Evolutionary conservation across 1,140 invertebrate species (phyloP).

Genomic region (Cydia pomonella): DNA sequence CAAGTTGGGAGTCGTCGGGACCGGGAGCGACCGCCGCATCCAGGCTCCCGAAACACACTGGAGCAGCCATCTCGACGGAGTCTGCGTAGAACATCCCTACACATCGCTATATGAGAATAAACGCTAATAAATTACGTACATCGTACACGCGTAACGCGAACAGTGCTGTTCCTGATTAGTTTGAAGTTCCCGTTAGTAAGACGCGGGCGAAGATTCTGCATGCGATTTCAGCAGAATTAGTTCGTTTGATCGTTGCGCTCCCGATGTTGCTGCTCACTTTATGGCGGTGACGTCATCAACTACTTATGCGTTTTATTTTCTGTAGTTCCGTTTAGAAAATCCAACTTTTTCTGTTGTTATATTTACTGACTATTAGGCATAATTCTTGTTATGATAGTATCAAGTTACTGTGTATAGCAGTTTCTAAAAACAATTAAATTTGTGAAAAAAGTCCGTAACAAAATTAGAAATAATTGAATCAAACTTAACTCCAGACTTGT

Average conservation of each 20-base stretch:
- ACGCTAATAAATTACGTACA: conserved; percentile 78
- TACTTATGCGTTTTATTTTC: not conserved
- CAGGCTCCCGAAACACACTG: conserved; percentile 70
- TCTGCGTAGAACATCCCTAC: conserved; percentile 79
- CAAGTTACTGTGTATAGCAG: not conserved
- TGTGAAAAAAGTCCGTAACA: too few relatives aligned
- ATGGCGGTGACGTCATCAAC: not conserved
- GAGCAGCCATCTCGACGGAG: conserved; percentile 74
- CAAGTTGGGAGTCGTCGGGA: conserved; percentile 37
- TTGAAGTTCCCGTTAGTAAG: conserved; percentile 73
- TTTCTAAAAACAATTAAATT: too few relatives aligned
- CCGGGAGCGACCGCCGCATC: conserved; percentile 63
- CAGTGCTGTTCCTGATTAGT: conserved; percentile 73
- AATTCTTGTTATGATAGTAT: too few relatives aligned
- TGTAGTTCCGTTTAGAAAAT: not conserved
- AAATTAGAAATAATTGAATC: too few relatives aligned
- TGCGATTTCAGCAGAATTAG: conserved; percentile 27
- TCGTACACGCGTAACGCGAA: conserved; percentile 70
- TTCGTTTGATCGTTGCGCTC: conserved; percentile 2
- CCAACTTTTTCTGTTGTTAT: not conserved
- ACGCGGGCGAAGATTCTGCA: conserved; percentile 27
- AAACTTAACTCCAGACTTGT: too few relatives aligned
- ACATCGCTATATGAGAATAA: conserved; percentile 78
- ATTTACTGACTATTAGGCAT: not conserved
- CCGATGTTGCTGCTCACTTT: not conserved